Base-by-base conservation (phyloP, 2,797 vertebrate genomes). In the Tolypeutes matacus region DNA sequence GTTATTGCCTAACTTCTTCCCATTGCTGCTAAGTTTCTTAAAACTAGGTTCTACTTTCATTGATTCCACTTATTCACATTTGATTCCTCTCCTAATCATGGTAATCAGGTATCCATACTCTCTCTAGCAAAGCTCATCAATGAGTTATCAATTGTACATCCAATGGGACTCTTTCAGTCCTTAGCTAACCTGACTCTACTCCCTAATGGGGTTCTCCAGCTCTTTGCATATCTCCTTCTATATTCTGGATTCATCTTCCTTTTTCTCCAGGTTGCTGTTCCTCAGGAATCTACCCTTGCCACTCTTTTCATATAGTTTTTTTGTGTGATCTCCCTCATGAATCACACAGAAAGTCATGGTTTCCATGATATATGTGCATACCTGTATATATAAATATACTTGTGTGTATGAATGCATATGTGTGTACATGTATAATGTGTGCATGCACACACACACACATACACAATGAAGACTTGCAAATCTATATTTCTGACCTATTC, bases 131-230 rank as follows among this genome's bases (percentile, higher is more conserved):
- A 73, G 75, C 17, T 14, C 18, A 10, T 8, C 36, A 15, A 20
- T 2, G 31, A 49, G 7, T 42, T 11, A 23, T n/a, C 42, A 29
- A 1, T n/a, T 7, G 3, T 0, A 0, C 10, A 3, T 14, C 20
- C 2, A 77, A 34, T 17, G 5, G n/a, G 53, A 14, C 9, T 46
- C 39, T n/a, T n/a, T 65, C 65, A 17, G 1, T 20, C 20, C 25
- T 49, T 14, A 51, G 51, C 17, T 46, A 11, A 15, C n/a, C 9
- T 9, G 39, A 9, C 11, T 17, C 6, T 8, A 15, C 11, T 60
- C 46, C 31, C 53, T 36, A 13, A 3, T 29, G 46, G 15, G 53
- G 7, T 27, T 25, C 39, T 21, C 27, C 27, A 3, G 25, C 4
- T 39, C 39, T 39, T 70, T 39, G 9, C 15, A 36, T 4, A 23